Conservation (phyloP, 2,888 invertebrate species). For the Apotomis capreana region DNA sequence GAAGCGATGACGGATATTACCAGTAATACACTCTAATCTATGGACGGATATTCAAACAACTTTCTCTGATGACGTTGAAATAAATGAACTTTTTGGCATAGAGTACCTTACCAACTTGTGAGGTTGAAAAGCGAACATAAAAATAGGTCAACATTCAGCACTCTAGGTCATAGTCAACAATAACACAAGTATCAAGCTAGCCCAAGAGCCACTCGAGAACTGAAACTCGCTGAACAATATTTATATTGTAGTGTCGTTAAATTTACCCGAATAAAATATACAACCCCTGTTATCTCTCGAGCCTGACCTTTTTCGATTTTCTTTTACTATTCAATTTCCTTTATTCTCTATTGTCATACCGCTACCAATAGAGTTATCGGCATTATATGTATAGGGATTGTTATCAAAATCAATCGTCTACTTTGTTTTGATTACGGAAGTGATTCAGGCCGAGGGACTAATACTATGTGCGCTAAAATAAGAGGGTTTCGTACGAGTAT, state of each 20-base stretch:
- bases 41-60: too few relatives aligned
- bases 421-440: conserved; percentile 17
- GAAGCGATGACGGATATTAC: too few relatives aligned
- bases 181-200: conserved; percentile 21
- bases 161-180: conserved; percentile 30
- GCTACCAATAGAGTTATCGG: conserved; percentile 36
- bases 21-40: too few relatives aligned
- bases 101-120: conserved; percentile 1
- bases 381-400: conserved; percentile 29
- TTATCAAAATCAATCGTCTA: conserved; percentile 19
- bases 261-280: conserved; percentile 34
- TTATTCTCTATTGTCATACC: conserved; percentile 39
- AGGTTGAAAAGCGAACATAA: conserved; percentile 10
- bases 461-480: too few relatives aligned
- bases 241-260: conserved; percentile 34
- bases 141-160: conserved; percentile 26
- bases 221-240: conserved; percentile 30
- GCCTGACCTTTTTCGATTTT: conserved; percentile 40
- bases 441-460: too few relatives aligned
- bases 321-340: conserved; percentile 39
- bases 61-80: background rate
- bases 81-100: conserved; percentile 3
- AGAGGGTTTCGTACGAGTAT: background rate
- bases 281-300: conserved; percentile 29
- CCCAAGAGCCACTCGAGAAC: conserved; percentile 24